Conservation (phyloP, 1,140 invertebrate genomes). For the Procambarus virginalis region DNA sequence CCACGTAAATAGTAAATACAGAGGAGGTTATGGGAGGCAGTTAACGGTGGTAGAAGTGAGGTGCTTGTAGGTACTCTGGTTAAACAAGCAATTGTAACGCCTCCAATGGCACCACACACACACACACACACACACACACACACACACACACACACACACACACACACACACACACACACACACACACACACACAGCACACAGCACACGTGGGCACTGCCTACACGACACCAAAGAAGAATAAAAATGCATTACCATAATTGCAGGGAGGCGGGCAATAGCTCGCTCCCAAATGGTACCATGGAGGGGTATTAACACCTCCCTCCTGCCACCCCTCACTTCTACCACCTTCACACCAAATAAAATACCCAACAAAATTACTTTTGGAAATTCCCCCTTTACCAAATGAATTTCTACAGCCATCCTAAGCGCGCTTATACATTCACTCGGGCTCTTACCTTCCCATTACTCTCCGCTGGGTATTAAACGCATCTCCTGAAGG, state of each 20-base stretch:
- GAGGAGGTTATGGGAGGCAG: too few species aligned
- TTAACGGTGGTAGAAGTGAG: too few species aligned
- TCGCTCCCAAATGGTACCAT: conserved; percentile 1
- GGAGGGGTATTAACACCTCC: background rate
- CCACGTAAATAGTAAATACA: too few species aligned
- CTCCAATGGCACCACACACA: too few species aligned
- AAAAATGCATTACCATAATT: conserved; percentile 11
- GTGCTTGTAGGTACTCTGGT: too few species aligned
- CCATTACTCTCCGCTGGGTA: background rate
- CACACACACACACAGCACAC: background rate
- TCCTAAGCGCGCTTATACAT: background rate
- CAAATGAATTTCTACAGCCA: background rate
- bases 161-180: too few species aligned
- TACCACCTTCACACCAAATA: conserved; percentile 3
- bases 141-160: background rate
- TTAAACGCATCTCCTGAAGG: background rate
- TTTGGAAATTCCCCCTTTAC: background rate
- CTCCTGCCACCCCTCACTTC: background rate
- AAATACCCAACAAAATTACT: background rate
- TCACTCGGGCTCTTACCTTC: background rate
- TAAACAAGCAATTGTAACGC: too few species aligned
- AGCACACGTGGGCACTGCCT: background rate
- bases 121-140: too few species aligned
- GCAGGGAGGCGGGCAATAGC: background rate
- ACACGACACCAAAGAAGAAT: background rate